These are phyloP conservation scores for Capitulum mitella DNA, from an alignment of 2,888 invertebrate species.

Conservation along the genomic window DNA sequence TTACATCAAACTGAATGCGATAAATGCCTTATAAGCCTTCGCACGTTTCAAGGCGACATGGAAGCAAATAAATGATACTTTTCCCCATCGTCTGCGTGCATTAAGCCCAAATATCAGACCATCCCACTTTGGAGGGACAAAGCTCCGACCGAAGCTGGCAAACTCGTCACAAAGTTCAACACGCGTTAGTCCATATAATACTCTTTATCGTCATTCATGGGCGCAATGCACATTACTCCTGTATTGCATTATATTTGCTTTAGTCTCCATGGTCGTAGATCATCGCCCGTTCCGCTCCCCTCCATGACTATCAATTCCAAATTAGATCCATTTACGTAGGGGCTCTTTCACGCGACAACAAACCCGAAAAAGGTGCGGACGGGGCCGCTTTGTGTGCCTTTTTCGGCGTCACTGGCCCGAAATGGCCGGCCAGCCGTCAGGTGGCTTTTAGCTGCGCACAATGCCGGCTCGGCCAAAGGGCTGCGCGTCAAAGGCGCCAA, in stretches of 20 bases:
- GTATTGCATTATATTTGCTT: background rate
- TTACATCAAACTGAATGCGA: too few relatives aligned
- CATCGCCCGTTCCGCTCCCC: background rate
- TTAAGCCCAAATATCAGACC: background rate
- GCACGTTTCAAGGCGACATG: too few relatives aligned
- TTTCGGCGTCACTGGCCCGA: background rate
- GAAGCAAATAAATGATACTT: too few relatives aligned
- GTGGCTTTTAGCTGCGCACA: constrained; percentile 16
- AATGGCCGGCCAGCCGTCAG: constrained; percentile 15
- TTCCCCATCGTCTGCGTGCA: too few relatives aligned
- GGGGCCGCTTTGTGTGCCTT: constrained; percentile 8
- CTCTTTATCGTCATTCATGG: background rate
- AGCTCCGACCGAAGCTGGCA: background rate
- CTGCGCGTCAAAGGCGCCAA: background rate
- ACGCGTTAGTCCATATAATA: background rate
- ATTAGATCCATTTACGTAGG: constrained; percentile 15
- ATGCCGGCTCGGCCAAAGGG: background rate
- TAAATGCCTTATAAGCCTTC: too few relatives aligned
- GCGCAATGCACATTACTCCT: background rate
- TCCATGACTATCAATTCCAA: constrained; percentile 5
- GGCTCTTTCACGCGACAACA: background rate
- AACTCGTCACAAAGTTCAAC: background rate
- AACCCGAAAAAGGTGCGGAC: background rate
- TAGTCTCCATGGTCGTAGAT: background rate
- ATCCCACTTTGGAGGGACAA: background rate